Evolutionary conservation across 2,113 vertebrate species (phyloP).

Genomic region (Neopipo cinnamomea): DNA sequence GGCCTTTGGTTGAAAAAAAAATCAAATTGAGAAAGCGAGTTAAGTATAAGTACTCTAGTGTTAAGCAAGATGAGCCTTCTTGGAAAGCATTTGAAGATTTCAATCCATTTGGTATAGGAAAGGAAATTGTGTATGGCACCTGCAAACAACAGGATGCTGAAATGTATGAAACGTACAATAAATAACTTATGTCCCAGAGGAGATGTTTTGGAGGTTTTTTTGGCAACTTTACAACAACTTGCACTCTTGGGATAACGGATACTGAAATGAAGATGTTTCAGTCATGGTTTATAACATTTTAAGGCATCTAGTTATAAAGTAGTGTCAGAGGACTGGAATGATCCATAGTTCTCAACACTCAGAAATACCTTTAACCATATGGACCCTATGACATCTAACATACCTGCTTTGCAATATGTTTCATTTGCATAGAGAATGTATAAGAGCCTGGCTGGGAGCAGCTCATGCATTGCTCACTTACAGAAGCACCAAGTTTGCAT

Average conservation of each 20-base stretch:
- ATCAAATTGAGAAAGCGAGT: background rate
- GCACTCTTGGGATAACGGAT: background rate
- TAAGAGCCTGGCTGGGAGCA: background rate
- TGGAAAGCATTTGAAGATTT: background rate
- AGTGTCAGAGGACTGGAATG: background rate
- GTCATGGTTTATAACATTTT: background rate
- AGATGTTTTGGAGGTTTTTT: fast-evolving
- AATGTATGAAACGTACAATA: background rate
- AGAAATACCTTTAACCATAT: background rate
- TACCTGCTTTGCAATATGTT: constrained; percentile 1
- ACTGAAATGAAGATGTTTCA: background rate
- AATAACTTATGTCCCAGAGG: background rate
- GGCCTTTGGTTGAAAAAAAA: background rate
- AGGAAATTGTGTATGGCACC: background rate
- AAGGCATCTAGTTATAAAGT: background rate
- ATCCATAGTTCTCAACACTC: background rate
- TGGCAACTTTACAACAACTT: background rate
- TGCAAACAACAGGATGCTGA: background rate
- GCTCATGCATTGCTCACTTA: background rate
- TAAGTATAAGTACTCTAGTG: background rate
- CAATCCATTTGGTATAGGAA: background rate
- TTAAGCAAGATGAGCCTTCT: background rate
- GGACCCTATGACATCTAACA: background rate
- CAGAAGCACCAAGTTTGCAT: background rate
- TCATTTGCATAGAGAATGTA: background rate